Evolutionary conservation across 1,140 invertebrate species (phyloP).

Genomic region (Lepidurus arcticus): DNA sequence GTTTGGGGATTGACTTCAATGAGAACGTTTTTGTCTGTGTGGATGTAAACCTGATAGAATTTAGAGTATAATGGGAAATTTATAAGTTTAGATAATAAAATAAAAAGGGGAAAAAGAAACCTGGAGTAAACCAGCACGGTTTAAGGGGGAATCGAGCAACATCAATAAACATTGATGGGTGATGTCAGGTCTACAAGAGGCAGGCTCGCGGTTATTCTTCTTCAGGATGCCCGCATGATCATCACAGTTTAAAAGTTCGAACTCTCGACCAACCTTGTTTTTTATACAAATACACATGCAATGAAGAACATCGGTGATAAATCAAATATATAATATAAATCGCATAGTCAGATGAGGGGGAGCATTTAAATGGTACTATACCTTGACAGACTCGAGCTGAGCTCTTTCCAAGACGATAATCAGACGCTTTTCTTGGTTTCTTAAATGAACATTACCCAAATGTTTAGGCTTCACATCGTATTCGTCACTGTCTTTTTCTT

Average conservation of each 20-base stretch:
- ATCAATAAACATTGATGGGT: slow-evolving; percentile 91
- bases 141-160: slow-evolving; percentile 93
- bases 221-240: slow-evolving; percentile 78
- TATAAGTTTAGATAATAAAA: neutral
- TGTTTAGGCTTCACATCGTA: slow-evolving; percentile 57
- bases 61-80: slow-evolving; percentile 40
- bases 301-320: neutral
- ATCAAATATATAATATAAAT: slow-evolving; percentile 12
- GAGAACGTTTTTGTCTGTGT: slow-evolving; percentile 92
- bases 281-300: slow-evolving; percentile 31
- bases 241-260: slow-evolving; percentile 90
- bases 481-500: slow-evolving; percentile 49
- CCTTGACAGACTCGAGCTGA: slow-evolving; percentile 92
- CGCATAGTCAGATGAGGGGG: neutral
- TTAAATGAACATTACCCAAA: slow-evolving; percentile 59
- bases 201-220: slow-evolving; percentile 76
- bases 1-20: slow-evolving; percentile 99
- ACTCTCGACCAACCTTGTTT: slow-evolving; percentile 70
- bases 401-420: slow-evolving; percentile 91
- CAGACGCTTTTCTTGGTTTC: slow-evolving; percentile 78
- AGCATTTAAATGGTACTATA: slow-evolving; percentile 45
- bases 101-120: slow-evolving; percentile 35
- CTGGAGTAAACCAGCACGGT: slow-evolving; percentile 78
- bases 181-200: slow-evolving; percentile 86
- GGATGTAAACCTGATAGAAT: slow-evolving; percentile 76